Evolutionary conservation across 37 sponge, comb jelly and placozoan species (phyloP), one percentile per base, ranked within the genome.

Genomic region (Ianthella basta): DNA sequence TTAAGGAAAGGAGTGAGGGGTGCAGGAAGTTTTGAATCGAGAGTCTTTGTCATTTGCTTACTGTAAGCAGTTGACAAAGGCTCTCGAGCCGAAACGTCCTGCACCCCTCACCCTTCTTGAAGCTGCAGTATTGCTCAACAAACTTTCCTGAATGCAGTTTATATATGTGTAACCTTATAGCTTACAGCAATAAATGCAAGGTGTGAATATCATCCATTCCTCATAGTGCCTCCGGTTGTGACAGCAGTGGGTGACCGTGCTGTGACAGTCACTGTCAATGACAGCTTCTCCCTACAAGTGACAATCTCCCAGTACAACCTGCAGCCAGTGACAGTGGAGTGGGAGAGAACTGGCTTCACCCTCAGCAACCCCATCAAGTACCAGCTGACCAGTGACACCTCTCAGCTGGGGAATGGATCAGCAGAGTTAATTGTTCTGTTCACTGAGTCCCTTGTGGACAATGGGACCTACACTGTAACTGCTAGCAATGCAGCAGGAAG

Each of bases 291-390:
- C 14, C 59, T 87, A 40, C 35, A 36, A 33, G 82, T 56, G 35
- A 39, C 10, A 38, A 55, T 87, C 81, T 35, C 82, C 27, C 82
- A 37, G 14, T 81, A 80, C 73, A 87, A 87, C 81, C 57, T 87
- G 39, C 81, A 72, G 50, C 41, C 81, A 10, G 40, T 25, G 37
- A 21, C 32, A 6, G 36, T 87, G 19, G 35, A 38, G 50, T 87
- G 87, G 87, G 54, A 41, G 50, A 75, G 78, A 23, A 41, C 0
- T 10, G 78, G 53, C 10, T 4, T 19, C 38, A 1, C 14, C n/a
- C 44, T 75, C 54, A 75, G 21, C n/a, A 41, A 3, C 54, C 14
- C 14, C 54, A 15, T 39, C 4, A 39, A 75, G 53, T 53, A 72
- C 61, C 55, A 60, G 72, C 29, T 81, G 14, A 72, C 60, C 20